These are phyloP conservation scores for Propsilocerus akamusi DNA, from an alignment of 1,140 invertebrate genomes.

Conservation along the genomic window DNA sequence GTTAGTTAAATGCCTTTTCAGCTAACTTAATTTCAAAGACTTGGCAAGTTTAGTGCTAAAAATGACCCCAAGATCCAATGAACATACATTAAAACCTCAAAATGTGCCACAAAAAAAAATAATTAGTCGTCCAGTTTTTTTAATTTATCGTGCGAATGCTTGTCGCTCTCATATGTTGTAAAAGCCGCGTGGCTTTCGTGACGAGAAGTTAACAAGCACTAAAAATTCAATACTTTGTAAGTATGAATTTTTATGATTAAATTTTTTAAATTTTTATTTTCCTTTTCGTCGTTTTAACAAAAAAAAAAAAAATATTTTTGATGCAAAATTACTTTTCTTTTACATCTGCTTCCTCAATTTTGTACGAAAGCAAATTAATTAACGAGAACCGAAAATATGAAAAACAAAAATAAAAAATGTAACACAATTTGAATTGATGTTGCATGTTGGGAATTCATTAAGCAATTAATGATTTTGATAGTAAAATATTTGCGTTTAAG, in stretches of 20 bases:
- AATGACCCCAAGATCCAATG: too few relatives aligned
- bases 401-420: not conserved
- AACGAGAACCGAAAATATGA: not conserved
- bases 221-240: not conserved
- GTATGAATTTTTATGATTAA: not conserved
- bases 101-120: too few relatives aligned
- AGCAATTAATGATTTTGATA: too few relatives aligned
- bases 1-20: not conserved
- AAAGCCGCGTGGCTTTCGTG: not conserved
- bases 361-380: not conserved
- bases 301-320: too few relatives aligned
- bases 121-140: too few relatives aligned
- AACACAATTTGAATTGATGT: not conserved
- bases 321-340: conserved; percentile 2
- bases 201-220: not conserved
- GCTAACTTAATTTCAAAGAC: too few relatives aligned
- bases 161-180: too few relatives aligned
- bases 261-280: not conserved
- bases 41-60: too few relatives aligned
- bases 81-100: too few relatives aligned
- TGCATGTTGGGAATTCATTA: not conserved
- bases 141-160: too few relatives aligned
- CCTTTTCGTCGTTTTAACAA: too few relatives aligned
- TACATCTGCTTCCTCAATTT: conserved; percentile 2
- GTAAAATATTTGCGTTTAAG: too few relatives aligned